Percentiles rank a stretch among this genome's conserved stretches.
Evolutionary conservation across 2,113 vertebrate genomes (phyloP).

Genomic region (Mustela lutreola): DNA sequence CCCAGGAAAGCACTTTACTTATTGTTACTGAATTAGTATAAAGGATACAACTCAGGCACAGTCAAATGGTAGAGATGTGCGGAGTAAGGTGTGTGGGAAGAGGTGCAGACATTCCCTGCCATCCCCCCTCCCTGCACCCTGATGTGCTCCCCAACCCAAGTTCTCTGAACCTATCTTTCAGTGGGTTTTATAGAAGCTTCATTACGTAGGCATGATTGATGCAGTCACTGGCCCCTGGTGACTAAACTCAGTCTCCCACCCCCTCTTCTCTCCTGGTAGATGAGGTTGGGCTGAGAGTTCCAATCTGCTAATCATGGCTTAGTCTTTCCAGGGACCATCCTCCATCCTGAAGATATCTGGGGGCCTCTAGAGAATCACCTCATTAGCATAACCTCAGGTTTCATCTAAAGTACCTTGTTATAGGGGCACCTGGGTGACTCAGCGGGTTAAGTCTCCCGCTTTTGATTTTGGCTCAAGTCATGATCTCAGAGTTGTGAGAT

Average conservation of each 20-base stretch:
- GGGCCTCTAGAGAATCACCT: not conserved
- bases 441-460: not conserved
- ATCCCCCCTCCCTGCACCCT: not conserved
- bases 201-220: not conserved
- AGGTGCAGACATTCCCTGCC: not conserved
- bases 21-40: not conserved
- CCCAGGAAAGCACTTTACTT: not conserved
- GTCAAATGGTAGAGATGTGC: not conserved
- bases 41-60: not conserved
- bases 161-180: not conserved
- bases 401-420: not conserved
- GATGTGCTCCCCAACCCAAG: not conserved
- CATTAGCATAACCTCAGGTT: not conserved
- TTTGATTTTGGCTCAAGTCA: not conserved
- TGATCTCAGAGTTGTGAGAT: not conserved
- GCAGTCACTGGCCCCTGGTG: not conserved
- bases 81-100: not conserved
- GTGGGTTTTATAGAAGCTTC: not conserved
- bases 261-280: not conserved
- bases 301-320: not conserved
- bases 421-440: not conserved
- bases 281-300: not conserved
- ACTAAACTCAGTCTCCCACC: not conserved
- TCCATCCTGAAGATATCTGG: not conserved
- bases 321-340: not conserved